Evolutionary conservation across 1,140 invertebrate genomes (phyloP), one percentile per base, ranked within the genome.

Genomic region (Lucilia sericata): DNA sequence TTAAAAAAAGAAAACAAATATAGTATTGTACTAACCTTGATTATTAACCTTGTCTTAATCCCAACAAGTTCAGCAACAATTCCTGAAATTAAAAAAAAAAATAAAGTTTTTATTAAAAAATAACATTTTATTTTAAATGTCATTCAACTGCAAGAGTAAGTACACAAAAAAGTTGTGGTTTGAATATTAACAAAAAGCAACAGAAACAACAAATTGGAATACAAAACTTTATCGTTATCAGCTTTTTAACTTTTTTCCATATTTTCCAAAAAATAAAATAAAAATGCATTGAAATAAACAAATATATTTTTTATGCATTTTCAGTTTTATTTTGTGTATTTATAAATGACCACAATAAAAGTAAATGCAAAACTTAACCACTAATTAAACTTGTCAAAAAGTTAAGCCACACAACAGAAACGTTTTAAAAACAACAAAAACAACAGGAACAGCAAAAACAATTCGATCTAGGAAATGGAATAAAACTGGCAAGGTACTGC

Each of bases 371-470:
- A 21, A 21, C 65, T 70, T 70, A 21, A 70, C 65, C 65, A 70
- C 65, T 21, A 70, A 70, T 70, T 70, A 70, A 70, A 70, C 65
- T 70, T 70, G n/a, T 70, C 19, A 70, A 21, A 70, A 70, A 70
- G 65, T 70, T 70, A 70, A 21, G 65, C 65, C 65, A 70, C 65
- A 70, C 7, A 42, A 42, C 42, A 3, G 42, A 10, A 10, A 70
- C 0, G 7, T 19, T 70, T 25, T 17, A 55, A 55, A 55, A 55
- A 55, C 25, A 30, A 30, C 25, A 30, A 30, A 30, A 30, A 30
- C 1, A 30, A 30, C 1, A 30, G 25, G 25, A n/a, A n/a, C n/a
- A n/a, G n/a, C n/a, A n/a, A n/a, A n/a, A n/a, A n/a, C n/a, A n/a
- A n/a, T n/a, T n/a, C n/a, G n/a, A n/a, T n/a, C n/a, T n/a, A n/a